Evolutionary conservation across 2,888 invertebrate species (phyloP).

Genomic region (Diadromus collaris): DNA sequence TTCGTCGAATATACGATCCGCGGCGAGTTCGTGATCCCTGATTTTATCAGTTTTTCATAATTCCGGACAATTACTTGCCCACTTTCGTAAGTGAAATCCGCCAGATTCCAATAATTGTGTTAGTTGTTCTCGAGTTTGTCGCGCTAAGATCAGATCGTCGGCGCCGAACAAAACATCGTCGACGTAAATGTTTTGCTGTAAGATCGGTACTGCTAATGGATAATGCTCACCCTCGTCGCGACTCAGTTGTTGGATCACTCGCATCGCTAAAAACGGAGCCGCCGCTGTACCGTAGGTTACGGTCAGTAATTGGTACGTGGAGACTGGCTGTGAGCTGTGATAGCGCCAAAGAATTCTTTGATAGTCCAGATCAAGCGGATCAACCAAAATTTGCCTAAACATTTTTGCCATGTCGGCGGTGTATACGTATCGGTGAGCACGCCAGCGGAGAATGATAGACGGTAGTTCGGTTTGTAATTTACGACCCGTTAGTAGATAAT

Average conservation of each 20-base stretch:
- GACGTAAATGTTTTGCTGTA: constrained; percentile 64
- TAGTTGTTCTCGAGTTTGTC: not conserved
- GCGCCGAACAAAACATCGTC: constrained; percentile 46
- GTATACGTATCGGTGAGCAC: constrained; percentile 28
- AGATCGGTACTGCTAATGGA: constrained; percentile 52
- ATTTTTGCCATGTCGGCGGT: constrained; percentile 50
- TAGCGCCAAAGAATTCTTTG: constrained; percentile 68
- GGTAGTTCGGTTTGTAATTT: constrained; percentile 32
- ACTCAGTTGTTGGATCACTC: constrained; percentile 61
- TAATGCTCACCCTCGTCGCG: not conserved
- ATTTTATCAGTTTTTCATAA: not conserved
- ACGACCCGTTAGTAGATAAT: constrained; percentile 39
- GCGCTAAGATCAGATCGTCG: not conserved
- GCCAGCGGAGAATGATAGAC: constrained; percentile 39
- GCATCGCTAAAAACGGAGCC: constrained; percentile 63
- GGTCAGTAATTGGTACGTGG: constrained; percentile 51
- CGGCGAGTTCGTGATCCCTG: not conserved
- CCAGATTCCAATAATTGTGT: not conserved
- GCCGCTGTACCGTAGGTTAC: constrained; percentile 65
- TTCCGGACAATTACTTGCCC: constrained; percentile 2
- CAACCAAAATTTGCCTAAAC: constrained; percentile 38
- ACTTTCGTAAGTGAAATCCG: not conserved
- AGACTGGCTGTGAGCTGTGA: constrained; percentile 1
- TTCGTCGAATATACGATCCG: not conserved
- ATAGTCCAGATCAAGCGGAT: constrained; percentile 52